phyloP scores from a whole-genome alignment of 2,888 invertebrate genomes.

The Ceratothoa steindachneri region DNA sequence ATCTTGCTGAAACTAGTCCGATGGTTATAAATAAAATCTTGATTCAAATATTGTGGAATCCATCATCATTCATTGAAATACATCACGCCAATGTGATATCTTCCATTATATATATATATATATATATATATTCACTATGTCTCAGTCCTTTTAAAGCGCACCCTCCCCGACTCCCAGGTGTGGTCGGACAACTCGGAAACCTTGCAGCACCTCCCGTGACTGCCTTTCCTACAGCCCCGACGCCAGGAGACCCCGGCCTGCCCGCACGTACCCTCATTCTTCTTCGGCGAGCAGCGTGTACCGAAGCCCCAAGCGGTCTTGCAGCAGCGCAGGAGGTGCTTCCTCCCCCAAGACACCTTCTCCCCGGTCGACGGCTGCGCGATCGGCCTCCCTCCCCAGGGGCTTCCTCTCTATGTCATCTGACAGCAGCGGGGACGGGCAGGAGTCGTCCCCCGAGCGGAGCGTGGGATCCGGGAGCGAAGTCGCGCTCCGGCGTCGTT shows the following conservation, averaged over 20 bases:
- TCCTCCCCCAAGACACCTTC: constrained; percentile 17
- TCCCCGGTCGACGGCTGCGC: constrained; percentile 11
- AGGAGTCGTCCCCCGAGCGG: neutral
- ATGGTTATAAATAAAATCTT: too few relatives aligned
- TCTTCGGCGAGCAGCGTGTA: neutral
- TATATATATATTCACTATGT: neutral
- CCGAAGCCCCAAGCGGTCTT: constrained; percentile 34
- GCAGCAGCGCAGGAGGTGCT: constrained; percentile 29
- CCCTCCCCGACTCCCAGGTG: neutral
- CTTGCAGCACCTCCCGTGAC: constrained; percentile 19
- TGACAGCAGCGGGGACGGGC: constrained; percentile 5
- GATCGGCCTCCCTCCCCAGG: constrained; percentile 40
- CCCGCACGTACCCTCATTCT: neutral
- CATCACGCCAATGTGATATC: too few relatives aligned
- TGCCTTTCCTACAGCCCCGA: constrained; percentile 24
- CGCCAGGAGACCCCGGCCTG: neutral
- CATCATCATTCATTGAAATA: too few relatives aligned
- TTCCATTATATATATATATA: neutral
- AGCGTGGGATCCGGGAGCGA: constrained; percentile 27
- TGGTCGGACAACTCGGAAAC: constrained; percentile 25
- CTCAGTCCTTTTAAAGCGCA: too few relatives aligned
- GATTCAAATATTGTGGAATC: too few relatives aligned
- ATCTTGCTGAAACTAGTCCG: too few relatives aligned
- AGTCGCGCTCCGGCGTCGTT: constrained; percentile 24
- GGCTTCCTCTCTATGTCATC: constrained; percentile 15